These are phyloP conservation scores for Heliconius charithonia DNA, from an alignment of 2,888 invertebrate genomes.

Conservation along the genomic window DNA sequence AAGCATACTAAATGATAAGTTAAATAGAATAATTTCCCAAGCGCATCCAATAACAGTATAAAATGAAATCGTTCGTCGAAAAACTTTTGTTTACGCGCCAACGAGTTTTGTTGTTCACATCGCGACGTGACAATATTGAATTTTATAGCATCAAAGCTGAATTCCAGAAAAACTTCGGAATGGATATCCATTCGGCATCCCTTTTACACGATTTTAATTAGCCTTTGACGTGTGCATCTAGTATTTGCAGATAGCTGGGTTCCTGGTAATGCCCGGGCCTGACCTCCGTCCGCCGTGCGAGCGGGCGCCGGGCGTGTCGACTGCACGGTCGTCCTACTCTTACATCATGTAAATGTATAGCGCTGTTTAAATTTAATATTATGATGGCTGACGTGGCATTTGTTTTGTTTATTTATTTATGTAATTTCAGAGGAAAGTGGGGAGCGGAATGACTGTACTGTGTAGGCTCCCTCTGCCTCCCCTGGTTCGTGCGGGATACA, in stretches of 20 bases:
- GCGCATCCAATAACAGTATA: background rate
- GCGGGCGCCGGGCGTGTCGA: background rate
- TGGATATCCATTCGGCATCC: slow-evolving; percentile 29
- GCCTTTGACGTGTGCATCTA: slow-evolving; percentile 29
- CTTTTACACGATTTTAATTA: slow-evolving; percentile 41
- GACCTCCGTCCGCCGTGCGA: background rate
- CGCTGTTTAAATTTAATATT: background rate
- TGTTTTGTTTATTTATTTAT: background rate
- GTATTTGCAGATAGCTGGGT: slow-evolving; percentile 30
- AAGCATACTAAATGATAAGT: background rate
- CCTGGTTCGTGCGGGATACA: no score
- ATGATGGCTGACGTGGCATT: background rate
- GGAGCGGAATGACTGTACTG: background rate
- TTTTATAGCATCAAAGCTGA: slow-evolving; percentile 37
- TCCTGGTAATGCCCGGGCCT: slow-evolving; percentile 29
- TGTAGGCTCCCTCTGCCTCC: no score
- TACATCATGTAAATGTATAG: slow-evolving; percentile 8
- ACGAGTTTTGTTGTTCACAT: slow-evolving; percentile 32
- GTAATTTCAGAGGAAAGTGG: background rate
- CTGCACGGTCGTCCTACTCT: background rate
- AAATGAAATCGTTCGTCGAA: slow-evolving; percentile 4
- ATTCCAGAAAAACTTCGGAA: slow-evolving; percentile 37
- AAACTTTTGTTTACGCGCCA: slow-evolving; percentile 28
- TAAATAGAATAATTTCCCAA: background rate
- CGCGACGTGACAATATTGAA: slow-evolving; percentile 31